A percentile compares a stretch with the other conserved stretches of the same genome.
Conservation (phyloP, 2,888 invertebrate genomes). For the Hartigia nigra region DNA sequence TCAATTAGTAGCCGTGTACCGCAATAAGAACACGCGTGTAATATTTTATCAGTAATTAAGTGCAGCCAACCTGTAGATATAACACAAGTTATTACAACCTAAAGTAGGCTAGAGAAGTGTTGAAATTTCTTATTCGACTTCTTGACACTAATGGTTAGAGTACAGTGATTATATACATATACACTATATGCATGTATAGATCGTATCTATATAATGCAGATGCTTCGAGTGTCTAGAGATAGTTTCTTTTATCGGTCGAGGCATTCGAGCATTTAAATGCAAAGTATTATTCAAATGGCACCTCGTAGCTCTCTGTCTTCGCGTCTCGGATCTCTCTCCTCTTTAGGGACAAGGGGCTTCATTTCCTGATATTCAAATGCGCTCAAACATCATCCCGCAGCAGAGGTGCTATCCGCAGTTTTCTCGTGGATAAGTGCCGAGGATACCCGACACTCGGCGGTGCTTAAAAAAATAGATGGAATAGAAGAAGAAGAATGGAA, state of each 20-base stretch:
- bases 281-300: constrained; percentile 64
- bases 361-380: constrained; percentile 65
- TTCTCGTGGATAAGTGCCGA: constrained; percentile 41
- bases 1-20: background rate
- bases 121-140: background rate
- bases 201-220: background rate
- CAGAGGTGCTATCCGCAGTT: constrained; percentile 41
- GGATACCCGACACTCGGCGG: background rate
- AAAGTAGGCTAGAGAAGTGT: background rate
- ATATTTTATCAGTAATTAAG: background rate
- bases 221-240: constrained; percentile 21
- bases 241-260: constrained; percentile 60
- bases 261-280: constrained; percentile 65
- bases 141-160: background rate
- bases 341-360: constrained; percentile 57
- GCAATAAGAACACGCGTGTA: background rate
- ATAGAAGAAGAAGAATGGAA: background rate
- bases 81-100: background rate
- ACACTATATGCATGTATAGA: too few relatives aligned
- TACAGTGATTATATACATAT: background rate
- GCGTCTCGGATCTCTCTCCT: constrained; percentile 23
- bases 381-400: constrained; percentile 59
- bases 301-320: constrained; percentile 31
- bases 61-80: background rate
- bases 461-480: background rate